A percentile compares a stretch with the other conserved stretches of the same genome.
phyloP scores from a whole-genome alignment of 2,888 invertebrate genomes.

The Pecten maximus region DNA sequence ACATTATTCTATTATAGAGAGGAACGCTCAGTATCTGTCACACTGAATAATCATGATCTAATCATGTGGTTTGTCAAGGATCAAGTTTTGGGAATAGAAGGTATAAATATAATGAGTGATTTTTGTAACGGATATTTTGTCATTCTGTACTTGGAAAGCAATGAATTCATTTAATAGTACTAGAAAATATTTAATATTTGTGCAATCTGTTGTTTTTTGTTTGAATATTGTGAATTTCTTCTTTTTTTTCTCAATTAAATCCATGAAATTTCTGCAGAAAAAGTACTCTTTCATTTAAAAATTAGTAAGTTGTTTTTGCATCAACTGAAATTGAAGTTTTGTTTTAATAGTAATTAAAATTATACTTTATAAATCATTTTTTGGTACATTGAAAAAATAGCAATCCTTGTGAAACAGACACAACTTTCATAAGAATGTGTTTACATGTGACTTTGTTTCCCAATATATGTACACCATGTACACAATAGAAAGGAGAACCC shows the following conservation, averaged over 20 bases:
- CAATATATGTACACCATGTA: background rate
- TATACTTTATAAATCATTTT: no score
- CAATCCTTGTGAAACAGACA: no score
- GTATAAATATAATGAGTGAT: background rate
- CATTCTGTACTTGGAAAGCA: background rate
- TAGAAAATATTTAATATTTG: background rate
- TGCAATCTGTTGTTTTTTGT: slow-evolving; percentile 8
- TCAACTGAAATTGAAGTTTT: background rate
- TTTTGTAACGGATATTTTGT: background rate
- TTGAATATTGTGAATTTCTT: background rate
- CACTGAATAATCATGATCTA: no score
- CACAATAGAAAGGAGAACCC: background rate
- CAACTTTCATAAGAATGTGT: background rate
- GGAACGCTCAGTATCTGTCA: background rate
- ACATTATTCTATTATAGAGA: background rate
- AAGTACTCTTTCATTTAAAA: no score
- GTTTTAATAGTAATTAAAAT: background rate
- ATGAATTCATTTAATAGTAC: background rate
- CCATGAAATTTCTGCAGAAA: no score
- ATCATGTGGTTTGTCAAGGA: background rate
- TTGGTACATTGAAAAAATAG: no score
- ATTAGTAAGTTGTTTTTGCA: no score
- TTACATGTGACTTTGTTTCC: background rate
- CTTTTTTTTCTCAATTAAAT: background rate
- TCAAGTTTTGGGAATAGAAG: background rate